A percentile compares a stretch with the other conserved stretches of the same genome.
phyloP scores from a whole-genome alignment of 1,140 invertebrate species.

The Drosophila tani region DNA sequence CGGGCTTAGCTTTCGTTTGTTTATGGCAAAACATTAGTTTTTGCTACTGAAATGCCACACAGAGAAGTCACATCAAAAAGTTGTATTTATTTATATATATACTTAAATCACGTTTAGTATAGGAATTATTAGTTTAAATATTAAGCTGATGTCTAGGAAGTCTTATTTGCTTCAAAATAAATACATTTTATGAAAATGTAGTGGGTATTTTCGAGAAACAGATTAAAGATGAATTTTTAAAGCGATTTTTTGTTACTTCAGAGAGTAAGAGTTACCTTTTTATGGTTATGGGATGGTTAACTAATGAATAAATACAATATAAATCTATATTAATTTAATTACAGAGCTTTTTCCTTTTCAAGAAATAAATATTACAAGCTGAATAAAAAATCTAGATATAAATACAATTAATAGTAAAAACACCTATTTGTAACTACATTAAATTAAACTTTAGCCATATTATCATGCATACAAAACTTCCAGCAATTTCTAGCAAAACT shows the following conservation, averaged over 20 bases:
- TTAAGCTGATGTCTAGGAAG: background rate
- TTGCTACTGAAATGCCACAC: background rate
- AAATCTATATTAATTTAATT: too few relatives aligned
- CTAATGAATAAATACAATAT: too few relatives aligned
- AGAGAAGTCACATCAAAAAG: background rate
- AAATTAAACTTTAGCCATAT: background rate
- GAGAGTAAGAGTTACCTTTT: too few relatives aligned
- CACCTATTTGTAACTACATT: background rate
- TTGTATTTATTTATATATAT: background rate
- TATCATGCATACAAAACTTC: background rate
- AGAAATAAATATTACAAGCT: background rate
- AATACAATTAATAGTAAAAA: background rate
- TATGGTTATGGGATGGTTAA: too few relatives aligned
- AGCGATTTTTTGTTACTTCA: too few relatives aligned
- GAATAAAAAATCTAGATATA: background rate
- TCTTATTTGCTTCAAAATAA: background rate
- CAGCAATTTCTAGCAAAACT: background rate
- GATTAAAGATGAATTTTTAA: too few relatives aligned
- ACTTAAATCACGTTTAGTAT: background rate
- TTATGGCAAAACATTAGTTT: constrained; percentile 3
- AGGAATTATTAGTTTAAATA: background rate
- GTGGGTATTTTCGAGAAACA: background rate
- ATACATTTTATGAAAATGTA: too few relatives aligned
- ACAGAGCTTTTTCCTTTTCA: too few relatives aligned
- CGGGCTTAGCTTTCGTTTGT: constrained; percentile 8